Conservation (phyloP, 2,113 vertebrate genomes). For the Dicentrarchus labrax region DNA sequence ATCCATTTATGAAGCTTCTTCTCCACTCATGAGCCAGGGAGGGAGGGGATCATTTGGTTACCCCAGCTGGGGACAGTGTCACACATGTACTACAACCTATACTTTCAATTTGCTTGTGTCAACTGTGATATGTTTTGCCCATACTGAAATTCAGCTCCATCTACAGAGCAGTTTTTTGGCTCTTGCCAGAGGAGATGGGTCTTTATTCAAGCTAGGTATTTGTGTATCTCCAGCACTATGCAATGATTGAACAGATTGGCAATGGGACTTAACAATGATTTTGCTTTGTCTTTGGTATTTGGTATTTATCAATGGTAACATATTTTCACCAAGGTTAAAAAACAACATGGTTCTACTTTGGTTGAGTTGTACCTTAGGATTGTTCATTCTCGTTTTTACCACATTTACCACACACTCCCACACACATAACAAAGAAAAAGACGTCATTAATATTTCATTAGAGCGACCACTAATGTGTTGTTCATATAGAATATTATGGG, state of each 20-base stretch:
- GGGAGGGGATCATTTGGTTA: neutral
- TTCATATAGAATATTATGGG: neutral
- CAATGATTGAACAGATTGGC: neutral
- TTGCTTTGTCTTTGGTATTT: slow-evolving; percentile 10
- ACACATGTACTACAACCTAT: neutral
- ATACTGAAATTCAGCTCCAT: slow-evolving; percentile 41
- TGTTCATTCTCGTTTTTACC: neutral
- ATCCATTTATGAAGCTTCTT: slow-evolving; percentile 33
- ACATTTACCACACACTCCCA: neutral
- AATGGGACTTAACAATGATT: neutral
- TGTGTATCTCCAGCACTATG: slow-evolving; percentile 6
- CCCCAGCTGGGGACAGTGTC: slow-evolving; percentile 31
- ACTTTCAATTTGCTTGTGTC: slow-evolving; percentile 60
- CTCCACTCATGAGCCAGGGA: neutral
- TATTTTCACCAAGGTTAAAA: slow-evolving; percentile 6
- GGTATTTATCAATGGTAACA: neutral
- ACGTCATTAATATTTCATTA: neutral
- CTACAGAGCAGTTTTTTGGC: slow-evolving; percentile 30
- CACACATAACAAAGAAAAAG: neutral
- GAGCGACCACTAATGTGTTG: neutral
- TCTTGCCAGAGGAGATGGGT: slow-evolving; percentile 15
- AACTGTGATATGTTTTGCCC: slow-evolving; percentile 43
- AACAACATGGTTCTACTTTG: neutral
- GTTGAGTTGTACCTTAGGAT: neutral
- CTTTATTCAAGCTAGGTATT: slow-evolving; percentile 31